Conservation (phyloP, 2,113 vertebrate species). For the Cygnus atratus region DNA sequence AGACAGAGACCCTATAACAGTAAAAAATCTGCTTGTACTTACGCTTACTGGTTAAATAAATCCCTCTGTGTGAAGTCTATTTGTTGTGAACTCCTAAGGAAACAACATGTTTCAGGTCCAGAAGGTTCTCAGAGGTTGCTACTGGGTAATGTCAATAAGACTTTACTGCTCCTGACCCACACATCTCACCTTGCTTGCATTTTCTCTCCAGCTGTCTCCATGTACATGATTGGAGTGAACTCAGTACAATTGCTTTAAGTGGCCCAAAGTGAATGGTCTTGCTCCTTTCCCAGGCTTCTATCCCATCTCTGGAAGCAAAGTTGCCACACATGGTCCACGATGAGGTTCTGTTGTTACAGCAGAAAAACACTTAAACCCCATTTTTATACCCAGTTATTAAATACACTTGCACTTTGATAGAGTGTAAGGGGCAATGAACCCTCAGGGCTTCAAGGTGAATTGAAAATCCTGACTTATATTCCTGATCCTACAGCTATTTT, state of each 20-base stretch:
- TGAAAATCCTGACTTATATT: background rate
- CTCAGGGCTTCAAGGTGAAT: background rate
- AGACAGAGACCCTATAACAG: background rate
- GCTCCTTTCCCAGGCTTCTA: background rate
- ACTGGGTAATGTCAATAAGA: background rate
- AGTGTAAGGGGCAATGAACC: background rate
- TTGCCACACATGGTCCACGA: rapidly evolving
- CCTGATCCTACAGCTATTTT: background rate
- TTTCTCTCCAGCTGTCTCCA: background rate
- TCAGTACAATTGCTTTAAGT: background rate
- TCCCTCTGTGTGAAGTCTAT: background rate
- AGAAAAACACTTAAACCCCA: background rate
- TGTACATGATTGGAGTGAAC: background rate
- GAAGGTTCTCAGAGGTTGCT: background rate
- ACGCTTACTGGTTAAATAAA: background rate
- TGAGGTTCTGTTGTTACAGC: background rate
- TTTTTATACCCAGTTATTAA: background rate
- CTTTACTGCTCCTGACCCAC: background rate
- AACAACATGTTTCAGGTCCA: background rate
- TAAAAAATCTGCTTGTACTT: background rate
- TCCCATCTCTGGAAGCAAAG: background rate
- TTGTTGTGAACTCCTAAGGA: background rate
- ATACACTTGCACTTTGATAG: background rate
- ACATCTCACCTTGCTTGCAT: background rate
- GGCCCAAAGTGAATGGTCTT: background rate